These are phyloP conservation scores for Sparus aurata DNA, from an alignment of 2,797 vertebrate species.

Conservation along the genomic window DNA sequence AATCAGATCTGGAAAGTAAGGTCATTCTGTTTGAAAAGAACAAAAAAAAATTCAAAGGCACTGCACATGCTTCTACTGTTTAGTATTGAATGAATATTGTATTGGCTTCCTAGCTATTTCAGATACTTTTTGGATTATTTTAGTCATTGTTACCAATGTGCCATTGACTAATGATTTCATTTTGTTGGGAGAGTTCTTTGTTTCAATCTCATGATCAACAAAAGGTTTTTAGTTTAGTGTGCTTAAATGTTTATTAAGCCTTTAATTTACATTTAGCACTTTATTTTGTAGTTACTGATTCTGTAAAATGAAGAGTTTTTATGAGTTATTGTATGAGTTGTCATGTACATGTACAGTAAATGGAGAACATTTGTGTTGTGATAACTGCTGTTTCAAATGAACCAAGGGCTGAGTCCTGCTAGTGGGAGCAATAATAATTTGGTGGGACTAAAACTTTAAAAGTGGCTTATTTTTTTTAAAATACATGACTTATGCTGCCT, in stretches of 20 bases:
- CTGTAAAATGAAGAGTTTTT: neutral
- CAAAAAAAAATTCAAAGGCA: neutral
- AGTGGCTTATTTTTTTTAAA: neutral
- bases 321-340: neutral
- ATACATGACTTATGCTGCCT: conserved; percentile 1
- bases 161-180: neutral
- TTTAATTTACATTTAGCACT: neutral
- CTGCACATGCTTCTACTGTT: neutral
- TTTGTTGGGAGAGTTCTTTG: neutral
- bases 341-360: neutral
- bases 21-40: neutral
- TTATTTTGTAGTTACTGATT: neutral
- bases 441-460: neutral
- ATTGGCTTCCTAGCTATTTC: neutral
- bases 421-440: neutral
- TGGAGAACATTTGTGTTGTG: neutral
- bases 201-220: neutral
- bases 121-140: neutral
- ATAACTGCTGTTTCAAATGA: conserved; percentile 15
- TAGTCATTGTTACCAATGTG: conserved; percentile 29
- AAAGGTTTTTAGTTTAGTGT: neutral
- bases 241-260: neutral
- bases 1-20: neutral
- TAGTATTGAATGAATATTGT: conserved; percentile 1
- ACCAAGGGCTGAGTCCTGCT: neutral